phyloP scores from a whole-genome alignment of 1,140 invertebrate species.

The Tetragnatha versicolor region DNA sequence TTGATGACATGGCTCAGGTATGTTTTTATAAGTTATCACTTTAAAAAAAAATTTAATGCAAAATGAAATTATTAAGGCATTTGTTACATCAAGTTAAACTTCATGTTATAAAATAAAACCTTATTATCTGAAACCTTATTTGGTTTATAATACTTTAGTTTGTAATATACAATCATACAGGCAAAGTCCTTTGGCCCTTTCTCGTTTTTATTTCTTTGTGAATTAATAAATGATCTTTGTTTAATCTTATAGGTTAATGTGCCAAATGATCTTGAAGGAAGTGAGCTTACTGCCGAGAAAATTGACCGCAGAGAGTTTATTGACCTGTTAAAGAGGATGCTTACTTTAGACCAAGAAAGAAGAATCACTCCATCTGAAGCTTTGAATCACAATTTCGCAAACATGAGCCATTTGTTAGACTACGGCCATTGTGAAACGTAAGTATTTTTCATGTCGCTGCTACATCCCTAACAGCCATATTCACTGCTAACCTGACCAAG shows the following conservation, averaged over 20 bases:
- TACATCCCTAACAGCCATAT: no score
- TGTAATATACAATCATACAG: no score
- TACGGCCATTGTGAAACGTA: slow-evolving; percentile 94
- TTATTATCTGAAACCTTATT: no score
- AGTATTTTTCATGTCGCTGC: no score
- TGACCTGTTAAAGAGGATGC: slow-evolving; percentile 94
- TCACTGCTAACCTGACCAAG: no score
- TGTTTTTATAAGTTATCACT: no score
- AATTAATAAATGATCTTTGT: not conserved
- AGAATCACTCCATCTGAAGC: slow-evolving; percentile 95
- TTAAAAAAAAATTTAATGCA: no score
- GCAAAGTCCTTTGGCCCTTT: not conserved
- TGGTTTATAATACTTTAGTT: no score
- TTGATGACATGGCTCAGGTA: slow-evolving; percentile 95
- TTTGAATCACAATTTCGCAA: slow-evolving; percentile 93
- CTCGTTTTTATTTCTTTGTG: not conserved
- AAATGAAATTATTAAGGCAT: no score
- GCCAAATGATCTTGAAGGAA: slow-evolving; percentile 93
- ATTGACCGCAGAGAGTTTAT: slow-evolving; percentile 95
- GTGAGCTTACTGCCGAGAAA: slow-evolving; percentile 93
- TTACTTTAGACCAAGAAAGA: slow-evolving; percentile 96
- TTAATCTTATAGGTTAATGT: slow-evolving; percentile 80
- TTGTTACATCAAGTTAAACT: no score
- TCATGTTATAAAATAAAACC: no score
- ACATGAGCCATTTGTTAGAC: slow-evolving; percentile 90